Evolutionary conservation across 1,140 invertebrate genomes (phyloP).

Genomic region (Eulimnadia texana): DNA sequence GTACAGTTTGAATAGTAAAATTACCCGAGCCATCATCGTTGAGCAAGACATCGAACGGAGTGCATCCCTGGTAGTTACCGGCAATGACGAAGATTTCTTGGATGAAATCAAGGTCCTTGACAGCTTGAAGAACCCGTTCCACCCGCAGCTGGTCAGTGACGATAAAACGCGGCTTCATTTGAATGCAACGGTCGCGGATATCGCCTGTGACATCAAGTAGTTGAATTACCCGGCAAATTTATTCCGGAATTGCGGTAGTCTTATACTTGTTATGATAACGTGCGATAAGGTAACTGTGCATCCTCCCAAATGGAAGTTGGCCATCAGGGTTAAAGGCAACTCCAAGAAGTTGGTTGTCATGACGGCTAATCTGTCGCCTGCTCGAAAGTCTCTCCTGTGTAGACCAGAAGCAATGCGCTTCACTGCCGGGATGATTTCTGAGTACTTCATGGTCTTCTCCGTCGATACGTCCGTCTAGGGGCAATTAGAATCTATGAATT

Average conservation of each 20-base stretch:
- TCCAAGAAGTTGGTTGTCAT: neutral
- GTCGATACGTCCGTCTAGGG: slow-evolving; percentile 1
- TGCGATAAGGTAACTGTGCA: neutral
- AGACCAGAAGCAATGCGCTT: neutral
- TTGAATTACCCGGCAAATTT: too few relatives aligned
- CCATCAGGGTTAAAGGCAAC: neutral
- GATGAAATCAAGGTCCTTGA: neutral
- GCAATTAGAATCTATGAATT: neutral
- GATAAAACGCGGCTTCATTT: neutral
- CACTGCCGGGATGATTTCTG: neutral
- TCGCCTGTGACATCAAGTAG: neutral
- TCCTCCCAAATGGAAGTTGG: neutral
- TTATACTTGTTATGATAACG: too few relatives aligned
- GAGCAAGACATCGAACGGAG: neutral
- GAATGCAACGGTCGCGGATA: neutral
- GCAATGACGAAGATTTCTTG: slow-evolving; percentile 2
- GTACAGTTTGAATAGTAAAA: too few relatives aligned
- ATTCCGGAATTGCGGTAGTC: too few relatives aligned
- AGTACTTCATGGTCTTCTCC: neutral
- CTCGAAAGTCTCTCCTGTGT: slow-evolving; percentile 4
- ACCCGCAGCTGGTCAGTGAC: neutral
- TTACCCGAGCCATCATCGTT: neutral
- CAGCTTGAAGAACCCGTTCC: neutral
- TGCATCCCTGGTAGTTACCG: neutral
- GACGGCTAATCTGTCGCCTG: neutral